A percentile compares a stretch with the other conserved stretches of the same genome.
Evolutionary conservation across 2,113 vertebrate species (phyloP).

Genomic region (Dipodomys merriami): DNA sequence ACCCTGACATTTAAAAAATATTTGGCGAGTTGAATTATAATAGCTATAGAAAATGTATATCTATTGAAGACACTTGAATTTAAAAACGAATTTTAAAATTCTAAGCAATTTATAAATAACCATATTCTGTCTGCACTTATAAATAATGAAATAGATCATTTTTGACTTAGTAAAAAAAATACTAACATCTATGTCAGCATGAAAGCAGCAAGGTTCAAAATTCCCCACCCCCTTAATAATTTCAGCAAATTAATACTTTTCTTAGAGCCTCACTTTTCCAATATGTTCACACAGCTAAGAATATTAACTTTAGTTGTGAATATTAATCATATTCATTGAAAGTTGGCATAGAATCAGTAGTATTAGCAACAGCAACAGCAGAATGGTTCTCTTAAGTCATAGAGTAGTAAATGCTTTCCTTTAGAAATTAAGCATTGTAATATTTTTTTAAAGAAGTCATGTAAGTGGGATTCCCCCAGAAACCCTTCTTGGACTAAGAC

Average conservation of each 20-base stretch:
- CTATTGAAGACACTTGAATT: not conserved
- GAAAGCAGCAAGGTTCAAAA: not conserved
- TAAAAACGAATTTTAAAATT: slow-evolving; percentile 24
- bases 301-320: not conserved
- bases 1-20: not conserved
- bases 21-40: not conserved
- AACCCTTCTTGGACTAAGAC: not conserved
- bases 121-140: not conserved
- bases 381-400: not conserved
- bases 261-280: not conserved
- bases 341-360: not conserved
- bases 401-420: not conserved
- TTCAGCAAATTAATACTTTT: slow-evolving; percentile 24
- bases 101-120: slow-evolving; percentile 20
- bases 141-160: slow-evolving; percentile 10
- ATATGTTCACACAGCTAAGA: slow-evolving; percentile 42
- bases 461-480: not conserved
- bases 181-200: not conserved
- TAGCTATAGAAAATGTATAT: not conserved
- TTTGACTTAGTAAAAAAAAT: not conserved
- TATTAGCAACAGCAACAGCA: not conserved
- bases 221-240: slow-evolving; percentile 6
- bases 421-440: not conserved
- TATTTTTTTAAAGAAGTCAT: slow-evolving; percentile 19
- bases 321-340: slow-evolving; percentile 23